These are phyloP conservation scores for Rhinophrynus dorsalis DNA, from an alignment of 2,797 vertebrate species.

Conservation along the genomic window DNA sequence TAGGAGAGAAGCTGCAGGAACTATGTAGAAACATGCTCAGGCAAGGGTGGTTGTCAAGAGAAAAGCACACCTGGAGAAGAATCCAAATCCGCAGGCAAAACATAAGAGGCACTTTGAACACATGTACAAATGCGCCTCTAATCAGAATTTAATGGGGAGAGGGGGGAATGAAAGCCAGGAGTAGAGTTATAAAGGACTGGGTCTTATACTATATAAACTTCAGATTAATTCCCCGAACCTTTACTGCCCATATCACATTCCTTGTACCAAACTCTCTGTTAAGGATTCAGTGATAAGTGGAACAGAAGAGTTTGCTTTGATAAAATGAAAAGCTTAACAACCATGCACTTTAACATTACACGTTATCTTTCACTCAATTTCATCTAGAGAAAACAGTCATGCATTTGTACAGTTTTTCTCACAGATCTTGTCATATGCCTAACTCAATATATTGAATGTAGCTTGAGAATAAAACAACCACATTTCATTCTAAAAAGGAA, in stretches of 20 bases:
- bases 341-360: background rate
- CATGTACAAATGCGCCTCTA: too few relatives aligned
- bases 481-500: constrained; percentile 2
- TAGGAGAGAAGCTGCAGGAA: too few relatives aligned
- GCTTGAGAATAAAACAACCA: background rate
- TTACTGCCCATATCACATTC: background rate
- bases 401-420: background rate
- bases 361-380: background rate
- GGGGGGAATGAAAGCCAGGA: too few relatives aligned
- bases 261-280: background rate
- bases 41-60: too few relatives aligned
- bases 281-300: background rate
- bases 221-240: too few relatives aligned
- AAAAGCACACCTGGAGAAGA: too few relatives aligned
- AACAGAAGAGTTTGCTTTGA: background rate
- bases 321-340: background rate
- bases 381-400: background rate
- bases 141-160: too few relatives aligned
- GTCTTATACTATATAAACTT: too few relatives aligned
- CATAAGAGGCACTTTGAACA: too few relatives aligned
- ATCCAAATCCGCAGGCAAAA: too few relatives aligned
- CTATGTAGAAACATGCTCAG: too few relatives aligned
- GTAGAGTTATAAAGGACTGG: too few relatives aligned
- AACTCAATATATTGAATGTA: background rate
- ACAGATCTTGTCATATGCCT: background rate